phyloP scores from a whole-genome alignment of 2,888 invertebrate species.

The Syrphus vitripennis region DNA sequence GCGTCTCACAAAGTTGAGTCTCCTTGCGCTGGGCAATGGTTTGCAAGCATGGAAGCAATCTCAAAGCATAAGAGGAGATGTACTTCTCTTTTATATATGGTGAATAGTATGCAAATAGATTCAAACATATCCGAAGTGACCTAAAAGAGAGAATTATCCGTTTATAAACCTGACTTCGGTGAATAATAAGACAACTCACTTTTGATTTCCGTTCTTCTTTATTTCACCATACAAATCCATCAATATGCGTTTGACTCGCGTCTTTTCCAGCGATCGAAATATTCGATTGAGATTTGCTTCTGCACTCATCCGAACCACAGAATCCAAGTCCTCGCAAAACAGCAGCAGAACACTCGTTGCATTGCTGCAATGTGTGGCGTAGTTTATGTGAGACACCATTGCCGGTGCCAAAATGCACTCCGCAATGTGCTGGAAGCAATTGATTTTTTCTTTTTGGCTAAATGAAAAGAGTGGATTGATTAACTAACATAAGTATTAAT shows the following conservation, averaged over 20 bases:
- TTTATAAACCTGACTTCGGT: too few relatives aligned
- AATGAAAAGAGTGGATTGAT: constrained; percentile 66
- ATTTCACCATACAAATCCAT: constrained; percentile 92
- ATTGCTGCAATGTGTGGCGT: constrained; percentile 85
- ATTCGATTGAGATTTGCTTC: constrained; percentile 91
- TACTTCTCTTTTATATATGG: constrained; percentile 89
- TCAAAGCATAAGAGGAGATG: constrained; percentile 89
- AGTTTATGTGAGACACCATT: constrained; percentile 82
- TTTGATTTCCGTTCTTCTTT: constrained; percentile 87
- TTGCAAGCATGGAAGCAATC: constrained; percentile 88
- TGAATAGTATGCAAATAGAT: constrained; percentile 88
- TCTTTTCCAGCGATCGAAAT: constrained; percentile 86
- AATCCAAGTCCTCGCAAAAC: constrained; percentile 89
- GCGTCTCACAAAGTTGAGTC: constrained; percentile 79
- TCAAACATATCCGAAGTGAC: constrained; percentile 88
- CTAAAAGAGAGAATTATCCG: constrained; percentile 81
- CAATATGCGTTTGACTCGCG: constrained; percentile 87
- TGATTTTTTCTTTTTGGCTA: constrained; percentile 89
- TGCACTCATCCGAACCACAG: constrained; percentile 90
- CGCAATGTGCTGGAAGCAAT: constrained; percentile 87
- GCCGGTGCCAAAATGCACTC: constrained; percentile 84
- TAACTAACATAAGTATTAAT: constrained; percentile 6
- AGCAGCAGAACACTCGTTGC: constrained; percentile 87
- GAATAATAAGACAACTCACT: constrained; percentile 72
- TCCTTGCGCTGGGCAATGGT: constrained; percentile 87